phyloP scores from a whole-genome alignment of 2,888 invertebrate species.

The Zaprionus obscuricornis region DNA sequence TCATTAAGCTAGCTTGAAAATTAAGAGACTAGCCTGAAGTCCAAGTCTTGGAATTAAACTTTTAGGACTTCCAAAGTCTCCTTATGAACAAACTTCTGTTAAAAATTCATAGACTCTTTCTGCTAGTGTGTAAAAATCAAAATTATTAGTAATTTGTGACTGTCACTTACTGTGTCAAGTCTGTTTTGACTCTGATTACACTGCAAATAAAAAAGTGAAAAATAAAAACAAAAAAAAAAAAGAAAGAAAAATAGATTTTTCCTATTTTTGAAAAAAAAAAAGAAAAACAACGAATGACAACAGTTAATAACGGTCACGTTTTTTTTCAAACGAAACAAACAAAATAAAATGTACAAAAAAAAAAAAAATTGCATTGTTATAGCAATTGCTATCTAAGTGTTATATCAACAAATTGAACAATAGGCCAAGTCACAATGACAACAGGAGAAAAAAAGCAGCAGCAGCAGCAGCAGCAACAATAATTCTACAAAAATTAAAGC shows the following conservation, averaged over 20 bases:
- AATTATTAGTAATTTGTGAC: too few species aligned
- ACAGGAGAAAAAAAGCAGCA: conserved; percentile 16
- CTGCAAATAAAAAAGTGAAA: conserved; percentile 16
- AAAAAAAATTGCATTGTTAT: conserved; percentile 60
- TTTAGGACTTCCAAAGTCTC: too few species aligned
- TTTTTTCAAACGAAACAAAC: conserved; percentile 54
- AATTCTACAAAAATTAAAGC: conserved; percentile 64
- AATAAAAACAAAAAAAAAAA: conserved; percentile 16
- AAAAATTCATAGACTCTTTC: too few species aligned
- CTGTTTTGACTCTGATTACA: conserved; percentile 19
- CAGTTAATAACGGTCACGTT: conserved; percentile 71
- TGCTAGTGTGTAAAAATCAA: too few species aligned
- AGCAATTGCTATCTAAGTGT: conserved; percentile 66
- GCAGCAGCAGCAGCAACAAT: conserved; percentile 5
- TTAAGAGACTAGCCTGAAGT: too few species aligned
- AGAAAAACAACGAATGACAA: conserved; percentile 38
- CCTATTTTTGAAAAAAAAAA: conserved; percentile 31
- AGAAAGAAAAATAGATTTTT: conserved; percentile 1
- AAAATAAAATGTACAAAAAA: too few species aligned
- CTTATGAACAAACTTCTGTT: too few species aligned
- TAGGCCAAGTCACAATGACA: conserved; percentile 48
- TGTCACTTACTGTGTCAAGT: too few species aligned
- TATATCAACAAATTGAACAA: conserved; percentile 66
- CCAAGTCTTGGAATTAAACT: too few species aligned
- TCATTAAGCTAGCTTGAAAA: too few species aligned